Base-by-base conservation (phyloP, 2,113 vertebrate species). In the Thalassarche chlororhynchos region DNA sequence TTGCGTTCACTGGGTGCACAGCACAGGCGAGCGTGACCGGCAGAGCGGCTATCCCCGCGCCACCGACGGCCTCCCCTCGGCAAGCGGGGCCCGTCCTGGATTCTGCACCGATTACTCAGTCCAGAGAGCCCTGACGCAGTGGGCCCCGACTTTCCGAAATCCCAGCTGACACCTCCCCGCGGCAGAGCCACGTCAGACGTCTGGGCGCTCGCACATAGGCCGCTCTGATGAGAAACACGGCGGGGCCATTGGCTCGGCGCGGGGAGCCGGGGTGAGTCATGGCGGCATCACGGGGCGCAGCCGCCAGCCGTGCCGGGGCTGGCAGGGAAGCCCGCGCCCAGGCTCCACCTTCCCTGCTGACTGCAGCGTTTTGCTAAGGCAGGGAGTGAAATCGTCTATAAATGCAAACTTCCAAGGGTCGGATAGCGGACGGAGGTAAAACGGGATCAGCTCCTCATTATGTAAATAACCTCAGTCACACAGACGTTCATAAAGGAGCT, bases 391-490 rank as follows among this genome's bases (percentile, higher is more conserved):
- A 93, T 42, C 7, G 2, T 42, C 9, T 0, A 40, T 2, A 36
- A 81, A 65, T 1, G 2, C 25, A 20, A 32, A 46, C 87, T 82
- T 84, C 84, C 64, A 16, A 34, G 77, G 65, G 65, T 66, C 6
- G 12, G 78, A n/a, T 20, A 70, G 87, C 15, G 2, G 60, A 36
- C 2, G 18, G 71, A 88, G 74, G 91, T 78, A 55, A 91, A 94
- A 68, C 2, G 15, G 81, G 93, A 91, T 91, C 84, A 91, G 74
- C 40, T 55, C 89, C 81, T 91, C 31, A 3, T 96, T 95, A 96
- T 47, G 79, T 84, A 93, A 97, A 96, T 72, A 87, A 52, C 90
- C 93, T 68, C 81, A 31, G 24, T 64, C 76, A 76, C 70, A 54
- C 75, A 32, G 28, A 51, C 2, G 6, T 75, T 55, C 78, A 81